Base-by-base conservation (phyloP, 2,888 invertebrate genomes). In the Volucella inanis region DNA sequence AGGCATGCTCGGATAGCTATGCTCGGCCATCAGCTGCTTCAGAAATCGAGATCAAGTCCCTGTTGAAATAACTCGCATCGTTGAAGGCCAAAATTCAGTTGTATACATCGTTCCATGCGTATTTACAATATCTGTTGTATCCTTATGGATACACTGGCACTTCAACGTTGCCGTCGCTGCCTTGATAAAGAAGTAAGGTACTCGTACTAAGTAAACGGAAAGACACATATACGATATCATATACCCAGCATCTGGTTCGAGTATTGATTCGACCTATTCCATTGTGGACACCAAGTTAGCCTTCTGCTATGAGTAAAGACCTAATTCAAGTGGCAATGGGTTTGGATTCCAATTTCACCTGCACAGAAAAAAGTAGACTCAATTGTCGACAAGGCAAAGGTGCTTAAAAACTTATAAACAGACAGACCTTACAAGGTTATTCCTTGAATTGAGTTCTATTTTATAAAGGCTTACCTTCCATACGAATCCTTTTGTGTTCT, bases 81-180 rank as follows among this genome's bases (percentile, higher is more conserved):
- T 88, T 95, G 71, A 90, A 92, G 12, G 90, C 92, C 14, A 90
- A 93, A 61, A 92, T 95, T 15, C 93, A 93, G 45, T 91, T 94
- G 47, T 97, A 96, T 89, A 90, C 97, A 1, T 94, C 95, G 0
- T 94, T 96, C 89, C 97, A 97, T 90, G 95, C 96, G 0, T 96
- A 94, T 88, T 94, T 95, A 0, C 96, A 97, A 88, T 92, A 94
- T 43, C 90, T 96, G 22, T 90, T 96, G 65, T 90, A 95, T 71
- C 96, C 96, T 0, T 95, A 94, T 15, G 95, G 94, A 0, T 90
- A 94, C 88, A 94, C 94, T 0, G 88, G 78, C 0, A 89, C 15
- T 90, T 87, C 47, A 76, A 88, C 39, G 89, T 85, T 6, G 88
- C 90, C 12, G 88, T 90, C 6, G 75, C 77, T 3, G 91, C 90